These are phyloP conservation scores for Leptosomus discolor DNA, from an alignment of 2,113 vertebrate genomes.

Conservation along the genomic window DNA sequence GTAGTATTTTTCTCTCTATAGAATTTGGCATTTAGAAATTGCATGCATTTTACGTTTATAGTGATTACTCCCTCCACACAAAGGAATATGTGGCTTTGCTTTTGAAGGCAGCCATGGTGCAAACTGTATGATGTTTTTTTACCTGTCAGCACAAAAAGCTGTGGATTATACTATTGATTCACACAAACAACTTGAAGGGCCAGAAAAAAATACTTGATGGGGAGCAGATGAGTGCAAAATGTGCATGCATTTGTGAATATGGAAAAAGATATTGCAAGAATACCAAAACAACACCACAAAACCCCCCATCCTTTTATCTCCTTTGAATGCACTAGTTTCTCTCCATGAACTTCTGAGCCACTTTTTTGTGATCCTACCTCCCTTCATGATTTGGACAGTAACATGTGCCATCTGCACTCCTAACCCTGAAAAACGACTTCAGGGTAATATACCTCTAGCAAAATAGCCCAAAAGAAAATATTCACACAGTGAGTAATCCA, in stretches of 20 bases:
- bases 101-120: not conserved
- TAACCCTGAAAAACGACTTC: not conserved
- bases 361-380: not conserved
- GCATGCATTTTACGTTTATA: slow-evolving; percentile 34
- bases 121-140: not conserved
- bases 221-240: not conserved
- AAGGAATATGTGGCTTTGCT: slow-evolving; percentile 2
- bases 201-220: not conserved
- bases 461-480: not conserved
- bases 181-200: not conserved
- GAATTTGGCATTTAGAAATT: slow-evolving; percentile 52
- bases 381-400: not conserved
- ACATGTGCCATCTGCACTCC: not conserved
- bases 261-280: not conserved
- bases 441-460: not conserved
- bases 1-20: slow-evolving; percentile 41
- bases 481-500: not conserved
- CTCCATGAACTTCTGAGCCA: not conserved
- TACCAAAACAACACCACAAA: not conserved
- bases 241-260: not conserved
- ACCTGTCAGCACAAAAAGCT: not conserved
- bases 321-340: not conserved
- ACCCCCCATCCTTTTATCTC: not conserved
- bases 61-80: slow-evolving; percentile 12
- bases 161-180: not conserved